These are phyloP conservation scores for Campaea margaritaria DNA, from an alignment of 2,888 invertebrate species.

Conservation along the genomic window DNA sequence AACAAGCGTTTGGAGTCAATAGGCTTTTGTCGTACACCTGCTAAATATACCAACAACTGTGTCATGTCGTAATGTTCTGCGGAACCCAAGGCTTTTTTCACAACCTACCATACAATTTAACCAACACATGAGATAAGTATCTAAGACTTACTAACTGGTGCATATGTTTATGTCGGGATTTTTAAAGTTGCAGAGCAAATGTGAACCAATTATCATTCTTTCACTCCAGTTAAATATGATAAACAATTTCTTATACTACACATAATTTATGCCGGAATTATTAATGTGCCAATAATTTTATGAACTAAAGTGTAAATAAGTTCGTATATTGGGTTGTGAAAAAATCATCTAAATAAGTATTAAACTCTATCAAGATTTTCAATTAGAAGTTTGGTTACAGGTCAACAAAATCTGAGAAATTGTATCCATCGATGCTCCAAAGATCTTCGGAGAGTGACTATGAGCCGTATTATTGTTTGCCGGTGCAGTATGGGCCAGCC, in stretches of 20 bases:
- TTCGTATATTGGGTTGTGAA: slow-evolving; percentile 25
- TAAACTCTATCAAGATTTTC: neutral
- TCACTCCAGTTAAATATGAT: no score
- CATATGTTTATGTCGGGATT: no score
- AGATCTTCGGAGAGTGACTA: slow-evolving; percentile 92
- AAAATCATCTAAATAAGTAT: slow-evolving; percentile 3
- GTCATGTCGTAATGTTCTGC: slow-evolving; percentile 53
- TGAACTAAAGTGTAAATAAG: no score
- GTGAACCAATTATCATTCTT: no score
- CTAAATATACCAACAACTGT: slow-evolving; percentile 51
- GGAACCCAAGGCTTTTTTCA: slow-evolving; percentile 39
- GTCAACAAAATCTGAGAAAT: slow-evolving; percentile 97
- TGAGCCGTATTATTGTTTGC: slow-evolving; percentile 94
- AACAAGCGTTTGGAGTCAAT: slow-evolving; percentile 37
- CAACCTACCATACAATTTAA: slow-evolving; percentile 23
- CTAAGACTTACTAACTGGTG: no score
- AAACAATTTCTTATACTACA: no score
- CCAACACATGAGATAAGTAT: no score
- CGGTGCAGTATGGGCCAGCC: slow-evolving; percentile 86
- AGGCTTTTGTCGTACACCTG: slow-evolving; percentile 61
- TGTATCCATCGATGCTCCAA: slow-evolving; percentile 96
- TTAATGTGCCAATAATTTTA: no score
- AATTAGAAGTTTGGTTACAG: slow-evolving; percentile 76
- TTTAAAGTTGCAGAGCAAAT: no score
- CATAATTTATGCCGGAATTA: no score